phyloP scores from a whole-genome alignment of 2,888 invertebrate genomes.

The Diloba caeruleocephala region DNA sequence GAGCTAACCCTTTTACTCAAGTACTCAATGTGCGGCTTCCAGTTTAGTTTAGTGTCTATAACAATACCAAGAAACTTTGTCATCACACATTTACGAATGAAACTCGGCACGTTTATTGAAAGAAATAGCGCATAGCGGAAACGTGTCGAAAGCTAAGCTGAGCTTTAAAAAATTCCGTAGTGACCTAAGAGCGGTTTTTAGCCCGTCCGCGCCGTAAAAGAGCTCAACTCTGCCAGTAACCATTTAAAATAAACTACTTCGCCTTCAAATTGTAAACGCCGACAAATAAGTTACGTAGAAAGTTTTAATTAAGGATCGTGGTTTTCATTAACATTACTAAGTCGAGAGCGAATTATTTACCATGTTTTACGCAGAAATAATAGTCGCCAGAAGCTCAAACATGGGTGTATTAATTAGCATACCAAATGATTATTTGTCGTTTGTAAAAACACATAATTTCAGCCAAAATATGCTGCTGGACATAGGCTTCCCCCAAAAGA shows the following conservation, averaged over 20 bases:
- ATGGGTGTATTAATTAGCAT: constrained; percentile 28
- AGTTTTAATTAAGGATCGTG: constrained; percentile 65
- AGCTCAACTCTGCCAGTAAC: constrained; percentile 17
- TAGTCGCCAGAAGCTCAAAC: constrained; percentile 15
- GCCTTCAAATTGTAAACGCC: constrained; percentile 43
- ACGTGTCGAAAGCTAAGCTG: constrained; percentile 29
- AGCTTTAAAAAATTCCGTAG: no score
- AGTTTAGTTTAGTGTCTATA: no score
- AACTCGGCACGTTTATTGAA: constrained; percentile 22
- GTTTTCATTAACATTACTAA: constrained; percentile 61
- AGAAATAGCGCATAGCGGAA: constrained; percentile 16
- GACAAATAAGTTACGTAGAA: constrained; percentile 50
- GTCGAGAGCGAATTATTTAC: constrained; percentile 47
- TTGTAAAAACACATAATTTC: constrained; percentile 27
- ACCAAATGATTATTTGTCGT: constrained; percentile 16
- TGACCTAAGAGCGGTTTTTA: no score
- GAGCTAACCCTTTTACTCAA: no score
- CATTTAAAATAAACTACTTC: constrained; percentile 45
- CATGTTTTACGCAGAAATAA: constrained; percentile 29
- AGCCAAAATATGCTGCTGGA: no score
- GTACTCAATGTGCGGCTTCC: no score
- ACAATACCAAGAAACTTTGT: constrained; percentile 32
- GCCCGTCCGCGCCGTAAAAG: no score
- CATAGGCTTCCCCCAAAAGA: no score
- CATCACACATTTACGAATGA: constrained; percentile 17